Percentiles rank a stretch among this genome's conserved stretches.
Evolutionary conservation across 2,888 invertebrate genomes (phyloP).

Genomic region (Adelphocoris suturalis): DNA sequence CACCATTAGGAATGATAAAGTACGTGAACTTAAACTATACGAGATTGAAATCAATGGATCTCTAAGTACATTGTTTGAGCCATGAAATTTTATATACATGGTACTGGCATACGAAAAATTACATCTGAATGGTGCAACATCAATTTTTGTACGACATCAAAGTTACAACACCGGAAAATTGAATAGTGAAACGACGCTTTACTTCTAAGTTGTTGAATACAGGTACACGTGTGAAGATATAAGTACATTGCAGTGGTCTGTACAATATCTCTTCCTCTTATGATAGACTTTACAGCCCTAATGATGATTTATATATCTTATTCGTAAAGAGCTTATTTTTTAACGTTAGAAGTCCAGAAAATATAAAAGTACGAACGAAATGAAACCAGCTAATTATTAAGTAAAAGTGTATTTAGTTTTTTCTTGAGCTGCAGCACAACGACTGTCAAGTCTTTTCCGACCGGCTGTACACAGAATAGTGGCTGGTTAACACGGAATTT

Average conservation of each 20-base stretch:
- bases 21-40: no score
- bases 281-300: slow-evolving; percentile 56
- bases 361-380: neutral
- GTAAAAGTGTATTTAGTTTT: slow-evolving; percentile 45
- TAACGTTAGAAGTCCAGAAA: neutral
- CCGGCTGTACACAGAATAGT: slow-evolving; percentile 75
- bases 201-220: slow-evolving; percentile 20
- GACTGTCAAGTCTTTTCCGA: slow-evolving; percentile 76
- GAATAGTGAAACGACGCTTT: neutral
- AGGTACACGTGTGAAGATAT: slow-evolving; percentile 19
- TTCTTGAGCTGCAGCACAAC: slow-evolving; percentile 70
- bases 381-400: neutral
- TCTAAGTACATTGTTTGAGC: no score
- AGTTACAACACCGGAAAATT: neutral
- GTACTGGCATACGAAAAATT: no score
- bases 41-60: no score
- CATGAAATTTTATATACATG: no score
- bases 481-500: slow-evolving; percentile 76
- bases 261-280: slow-evolving; percentile 45
- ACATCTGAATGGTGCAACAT: no score
- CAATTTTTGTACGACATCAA: no score
- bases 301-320: slow-evolving; percentile 33
- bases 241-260: neutral
- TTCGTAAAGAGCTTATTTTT: neutral
- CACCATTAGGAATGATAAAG: no score